A percentile compares a stretch with the other conserved stretches of the same genome.
These are phyloP conservation scores for Thamnaconus septentrionalis DNA, from an alignment of 2,113 vertebrate species.

Conservation along the genomic window DNA sequence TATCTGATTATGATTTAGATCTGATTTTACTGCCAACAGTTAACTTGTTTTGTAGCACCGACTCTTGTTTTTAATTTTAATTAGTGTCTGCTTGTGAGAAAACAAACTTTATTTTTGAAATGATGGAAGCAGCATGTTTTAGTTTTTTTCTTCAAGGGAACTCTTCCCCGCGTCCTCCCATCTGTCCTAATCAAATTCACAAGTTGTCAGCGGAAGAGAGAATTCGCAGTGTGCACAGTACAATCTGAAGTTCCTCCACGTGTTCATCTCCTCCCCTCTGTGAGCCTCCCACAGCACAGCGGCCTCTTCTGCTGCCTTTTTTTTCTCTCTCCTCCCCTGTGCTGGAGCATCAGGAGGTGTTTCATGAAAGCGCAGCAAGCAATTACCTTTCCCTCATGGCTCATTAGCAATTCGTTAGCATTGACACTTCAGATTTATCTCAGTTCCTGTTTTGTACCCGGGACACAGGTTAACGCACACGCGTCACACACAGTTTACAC, in stretches of 20 bases:
- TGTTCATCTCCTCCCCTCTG: neutral
- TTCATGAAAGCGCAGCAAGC: neutral
- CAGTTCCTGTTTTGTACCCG: too few species aligned
- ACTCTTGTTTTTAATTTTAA: too few species aligned
- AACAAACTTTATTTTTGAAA: too few species aligned
- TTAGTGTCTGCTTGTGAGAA: too few species aligned
- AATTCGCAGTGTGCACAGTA: neutral
- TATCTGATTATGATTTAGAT: too few species aligned
- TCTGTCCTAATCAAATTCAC: neutral
- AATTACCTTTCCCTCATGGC: neutral
- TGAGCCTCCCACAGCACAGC: neutral
- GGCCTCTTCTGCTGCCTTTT: too few species aligned
- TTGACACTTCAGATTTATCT: too few species aligned
- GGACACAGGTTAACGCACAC: too few species aligned
- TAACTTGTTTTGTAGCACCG: too few species aligned
- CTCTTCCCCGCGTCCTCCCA: neutral
- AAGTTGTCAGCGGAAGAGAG: neutral
- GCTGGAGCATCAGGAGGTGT: neutral
- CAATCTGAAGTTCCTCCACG: neutral
- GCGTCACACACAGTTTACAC: too few species aligned
- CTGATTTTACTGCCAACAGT: too few species aligned
- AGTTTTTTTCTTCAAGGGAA: neutral
- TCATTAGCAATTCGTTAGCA: neutral
- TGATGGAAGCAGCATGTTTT: neutral
- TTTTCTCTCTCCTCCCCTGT: neutral